Evolutionary conservation across 2,797 vertebrate species (phyloP), one percentile per base, ranked within the genome.

Genomic region (Alfaro cultratus): DNA sequence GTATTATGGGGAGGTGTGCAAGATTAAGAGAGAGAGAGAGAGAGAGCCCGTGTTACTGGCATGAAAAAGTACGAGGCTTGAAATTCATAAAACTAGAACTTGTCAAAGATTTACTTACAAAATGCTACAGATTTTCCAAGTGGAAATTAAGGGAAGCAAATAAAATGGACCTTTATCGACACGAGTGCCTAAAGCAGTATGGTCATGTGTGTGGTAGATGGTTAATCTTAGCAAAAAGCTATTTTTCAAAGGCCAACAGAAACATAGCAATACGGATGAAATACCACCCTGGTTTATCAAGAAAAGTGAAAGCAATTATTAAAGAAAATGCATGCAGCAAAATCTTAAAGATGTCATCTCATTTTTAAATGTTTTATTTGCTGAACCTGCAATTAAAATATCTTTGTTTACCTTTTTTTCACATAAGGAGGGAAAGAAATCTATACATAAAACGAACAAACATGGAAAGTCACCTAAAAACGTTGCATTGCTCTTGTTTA

Each of bases 161-260:
- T 47, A 67, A 64, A 64, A 26, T 6, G 0, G 15, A 53, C 46
- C 53, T 73, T 74, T 67, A 64, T 79, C 74, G 45, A 29, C 23
- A n/a, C 12, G 78, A 41, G 75, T 73, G 36, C 29, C 55, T 77
- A n/a, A 87, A 39, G 79, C 80, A 82, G 86, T 85, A 72, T 75
- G 75, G 67, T 51, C 60, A 87, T 77, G 84, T 91, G 79, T 87
- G 80, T 75, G 83, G 87, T 85, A 80, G 67, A 77, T 75, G 75
- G 76, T 84, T 88, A 87, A 89, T 92, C 83, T 83, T 78, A 76
- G 77, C 55, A 85, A 79, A 67, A 84, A 86, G 73, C 43, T 47
- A 80, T 85, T 46, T 77, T 83, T 88, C 89, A 83, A 84, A 87
- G 88, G 92, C 89, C 91, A 93, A 92, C 83, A 86, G 46, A 76